Percentiles rank a stretch among this genome's conserved stretches.
phyloP scores from a whole-genome alignment of 1,140 invertebrate genomes.

The Pseudachorutes palmiensis region DNA sequence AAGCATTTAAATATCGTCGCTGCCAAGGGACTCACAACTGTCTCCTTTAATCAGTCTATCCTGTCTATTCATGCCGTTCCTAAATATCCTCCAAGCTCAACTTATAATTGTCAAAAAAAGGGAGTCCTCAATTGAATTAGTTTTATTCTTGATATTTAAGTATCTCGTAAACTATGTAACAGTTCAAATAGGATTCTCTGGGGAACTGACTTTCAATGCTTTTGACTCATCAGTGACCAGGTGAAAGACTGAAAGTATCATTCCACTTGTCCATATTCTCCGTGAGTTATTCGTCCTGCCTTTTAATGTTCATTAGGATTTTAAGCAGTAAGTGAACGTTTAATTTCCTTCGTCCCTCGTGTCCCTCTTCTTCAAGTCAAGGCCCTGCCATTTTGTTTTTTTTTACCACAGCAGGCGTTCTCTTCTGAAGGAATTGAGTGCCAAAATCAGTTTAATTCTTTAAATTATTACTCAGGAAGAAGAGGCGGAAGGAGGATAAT shows the following conservation, averaged over 20 bases:
- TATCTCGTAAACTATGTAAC: neutral
- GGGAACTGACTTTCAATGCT: too few species aligned
- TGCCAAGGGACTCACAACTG: too few species aligned
- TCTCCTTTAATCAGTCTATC: too few species aligned
- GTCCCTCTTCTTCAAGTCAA: too few species aligned
- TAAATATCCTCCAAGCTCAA: neutral
- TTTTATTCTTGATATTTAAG: neutral
- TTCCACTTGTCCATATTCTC: slow-evolving; percentile 25
- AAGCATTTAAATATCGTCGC: neutral
- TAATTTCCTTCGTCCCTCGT: neutral
- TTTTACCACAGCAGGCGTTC: too few species aligned
- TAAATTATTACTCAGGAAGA: too few species aligned
- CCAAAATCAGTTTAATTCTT: neutral
- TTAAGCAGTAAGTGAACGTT: neutral
- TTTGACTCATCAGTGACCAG: neutral
- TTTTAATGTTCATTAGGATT: slow-evolving; percentile 20
- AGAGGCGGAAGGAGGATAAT: too few species aligned
- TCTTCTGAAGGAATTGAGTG: neutral
- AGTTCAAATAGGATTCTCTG: too few species aligned
- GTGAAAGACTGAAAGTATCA: slow-evolving; percentile 35
- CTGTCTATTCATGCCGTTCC: neutral
- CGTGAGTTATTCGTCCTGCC: slow-evolving; percentile 24
- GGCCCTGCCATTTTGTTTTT: neutral
- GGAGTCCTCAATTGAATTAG: neutral
- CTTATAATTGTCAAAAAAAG: neutral